Conservation (phyloP, 2,113 vertebrate genomes). For the Amia ocellicauda region DNA sequence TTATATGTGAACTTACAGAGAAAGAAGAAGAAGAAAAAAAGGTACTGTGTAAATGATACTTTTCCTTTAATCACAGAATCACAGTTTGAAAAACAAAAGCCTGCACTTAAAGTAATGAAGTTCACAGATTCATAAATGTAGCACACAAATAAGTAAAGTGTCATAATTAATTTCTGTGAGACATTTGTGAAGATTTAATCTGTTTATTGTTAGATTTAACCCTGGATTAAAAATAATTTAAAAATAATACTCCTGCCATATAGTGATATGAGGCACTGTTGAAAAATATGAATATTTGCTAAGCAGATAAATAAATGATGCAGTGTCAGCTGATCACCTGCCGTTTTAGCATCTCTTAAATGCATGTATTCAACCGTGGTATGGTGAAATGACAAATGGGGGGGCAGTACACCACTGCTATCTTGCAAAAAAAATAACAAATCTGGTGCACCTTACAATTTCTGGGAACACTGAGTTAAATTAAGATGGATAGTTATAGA, state of each 20-base stretch:
- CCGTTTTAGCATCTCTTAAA: slow-evolving; percentile 28
- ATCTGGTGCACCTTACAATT: slow-evolving; percentile 42
- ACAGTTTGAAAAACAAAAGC: neutral
- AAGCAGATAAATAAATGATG: slow-evolving; percentile 49
- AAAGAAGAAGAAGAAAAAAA: no score
- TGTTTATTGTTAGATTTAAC: no score
- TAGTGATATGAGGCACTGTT: slow-evolving; percentile 19
- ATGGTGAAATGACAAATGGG: slow-evolving; percentile 21
- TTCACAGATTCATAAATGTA: slow-evolving; percentile 34
- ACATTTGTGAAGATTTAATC: no score
- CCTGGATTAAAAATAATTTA: slow-evolving; percentile 32
- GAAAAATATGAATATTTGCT: slow-evolving; percentile 43
- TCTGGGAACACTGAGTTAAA: slow-evolving; percentile 51
- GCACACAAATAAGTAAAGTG: slow-evolving; percentile 28
- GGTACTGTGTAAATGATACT: no score
- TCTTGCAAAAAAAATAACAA: slow-evolving; percentile 42
- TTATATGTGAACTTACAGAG: no score
- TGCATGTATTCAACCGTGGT: slow-evolving; percentile 36
- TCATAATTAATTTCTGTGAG: no score
- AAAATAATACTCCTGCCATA: slow-evolving; percentile 25
- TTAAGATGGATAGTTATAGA: slow-evolving; percentile 58
- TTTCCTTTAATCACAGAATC: no score
- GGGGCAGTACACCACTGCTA: slow-evolving; percentile 20
- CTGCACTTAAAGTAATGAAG: no score
- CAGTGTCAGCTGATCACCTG: slow-evolving; percentile 37